These are phyloP conservation scores for Torymus aiolomorphi DNA, from an alignment of 2,888 invertebrate species.

Conservation along the genomic window DNA sequence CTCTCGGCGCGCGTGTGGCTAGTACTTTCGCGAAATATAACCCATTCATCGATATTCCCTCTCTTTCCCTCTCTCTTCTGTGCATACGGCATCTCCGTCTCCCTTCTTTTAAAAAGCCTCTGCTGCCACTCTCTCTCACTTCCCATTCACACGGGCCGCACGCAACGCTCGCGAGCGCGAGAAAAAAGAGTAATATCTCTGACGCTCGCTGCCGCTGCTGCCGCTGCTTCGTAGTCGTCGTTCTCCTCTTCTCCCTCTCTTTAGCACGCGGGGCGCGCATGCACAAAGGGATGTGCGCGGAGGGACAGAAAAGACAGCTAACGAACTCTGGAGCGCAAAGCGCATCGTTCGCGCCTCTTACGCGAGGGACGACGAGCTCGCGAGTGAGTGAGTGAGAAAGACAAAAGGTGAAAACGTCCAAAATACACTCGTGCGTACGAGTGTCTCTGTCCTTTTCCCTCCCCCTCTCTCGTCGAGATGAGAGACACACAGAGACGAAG, in stretches of 20 bases:
- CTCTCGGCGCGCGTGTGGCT: background rate
- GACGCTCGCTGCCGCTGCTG: background rate
- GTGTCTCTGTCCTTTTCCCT: background rate
- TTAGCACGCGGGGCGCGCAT: background rate
- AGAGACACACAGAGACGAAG: slow-evolving; percentile 11
- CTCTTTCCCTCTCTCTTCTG: background rate
- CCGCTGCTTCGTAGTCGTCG: background rate
- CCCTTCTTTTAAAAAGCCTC: slow-evolving; percentile 1
- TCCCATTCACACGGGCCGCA: background rate
- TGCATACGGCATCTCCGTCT: background rate
- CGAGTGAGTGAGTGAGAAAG: background rate
- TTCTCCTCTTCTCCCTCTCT: background rate
- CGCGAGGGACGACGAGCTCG: background rate
- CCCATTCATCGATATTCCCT: slow-evolving; percentile 22
- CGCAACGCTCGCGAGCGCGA: background rate
- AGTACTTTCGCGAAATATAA: background rate
- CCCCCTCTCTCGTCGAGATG: background rate
- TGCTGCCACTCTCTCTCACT: background rate
- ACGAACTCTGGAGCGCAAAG: slow-evolving; percentile 50
- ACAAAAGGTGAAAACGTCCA: slow-evolving; percentile 47
- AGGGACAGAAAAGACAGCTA: slow-evolving; percentile 38
- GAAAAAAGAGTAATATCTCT: background rate
- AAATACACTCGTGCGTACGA: slow-evolving; percentile 28
- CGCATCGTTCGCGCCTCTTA: slow-evolving; percentile 46
- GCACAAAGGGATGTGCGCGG: background rate